Evolutionary conservation across 2,888 invertebrate genomes (phyloP), one percentile per base, ranked within the genome.

Genomic region (Acanthopleura granulata): DNA sequence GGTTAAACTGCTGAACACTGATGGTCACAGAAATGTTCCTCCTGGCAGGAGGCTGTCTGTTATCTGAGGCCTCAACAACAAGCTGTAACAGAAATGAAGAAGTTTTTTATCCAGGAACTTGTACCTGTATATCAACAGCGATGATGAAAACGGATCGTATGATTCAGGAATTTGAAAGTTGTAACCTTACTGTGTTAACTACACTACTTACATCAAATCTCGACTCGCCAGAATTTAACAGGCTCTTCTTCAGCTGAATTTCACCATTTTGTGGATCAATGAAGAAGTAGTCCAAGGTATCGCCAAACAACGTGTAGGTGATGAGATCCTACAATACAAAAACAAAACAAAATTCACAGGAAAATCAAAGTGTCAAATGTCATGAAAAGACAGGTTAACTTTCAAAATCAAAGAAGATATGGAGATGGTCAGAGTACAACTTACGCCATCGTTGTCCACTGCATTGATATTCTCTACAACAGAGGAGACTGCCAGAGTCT

Each of bases 381-480:
- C 40, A 40, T 40, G n/a, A n/a, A n/a, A n/a, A n/a, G n/a, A n/a
- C n/a, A n/a, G n/a, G n/a, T 40, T 40, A 3, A 3, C 40, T 40
- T 40, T 3, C n/a, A 6, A 40, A 40, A 9, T 40, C 40, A 40
- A 40, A 40, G 40, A 9, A 40, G 40, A 40, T 3, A 40, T 3
- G 9, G 40, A 40, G 40, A 40, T 9, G 9, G 40, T 6, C 6
- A 57, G 57, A 57, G 6, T 9, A 6, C 18, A 6, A 57, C 72
- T 57, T 72, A 72, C 85, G 61, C 84, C 82, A 77, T 86, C 86
- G 29, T 12, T 62, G 71, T 86, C 86, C 1, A 81, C 71, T 50
- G 86, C 86, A 0, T 80, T 83, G 12, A 86, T 81, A 61, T 83
- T 82, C n/a, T 82, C 75, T 18, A 87, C 81, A 18, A 75, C 49